A percentile compares a stretch with the other conserved stretches of the same genome.
Conservation (phyloP, 1,140 invertebrate species). For the Batillaria attramentaria region DNA sequence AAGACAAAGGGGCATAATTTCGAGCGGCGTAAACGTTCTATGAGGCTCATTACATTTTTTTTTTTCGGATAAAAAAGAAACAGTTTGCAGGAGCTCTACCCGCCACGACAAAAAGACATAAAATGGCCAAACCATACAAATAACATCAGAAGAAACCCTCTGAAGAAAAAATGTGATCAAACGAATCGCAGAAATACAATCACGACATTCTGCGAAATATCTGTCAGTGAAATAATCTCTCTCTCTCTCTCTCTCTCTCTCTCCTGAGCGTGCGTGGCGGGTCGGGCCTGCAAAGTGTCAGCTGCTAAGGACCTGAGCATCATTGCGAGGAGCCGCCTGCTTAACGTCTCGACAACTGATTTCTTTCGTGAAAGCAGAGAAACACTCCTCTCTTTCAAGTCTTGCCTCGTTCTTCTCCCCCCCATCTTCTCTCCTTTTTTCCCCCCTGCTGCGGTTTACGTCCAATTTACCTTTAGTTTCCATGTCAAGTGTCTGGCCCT, state of each 20-base stretch:
- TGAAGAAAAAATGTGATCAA: no score
- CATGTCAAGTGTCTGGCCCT: slow-evolving; percentile 10
- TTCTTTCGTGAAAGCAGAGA: slow-evolving; percentile 1
- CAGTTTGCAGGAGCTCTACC: no score
- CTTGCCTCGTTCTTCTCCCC: not conserved
- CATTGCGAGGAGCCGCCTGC: not conserved
- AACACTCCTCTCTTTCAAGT: not conserved
- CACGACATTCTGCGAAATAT: no score
- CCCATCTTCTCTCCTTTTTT: not conserved
- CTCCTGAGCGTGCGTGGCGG: not conserved
- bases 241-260: not conserved
- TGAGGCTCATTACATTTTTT: no score
- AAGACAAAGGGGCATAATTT: no score
- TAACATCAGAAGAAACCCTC: no score
- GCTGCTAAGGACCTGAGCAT: slow-evolving; percentile 7
- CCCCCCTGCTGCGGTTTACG: not conserved
- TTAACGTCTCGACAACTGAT: not conserved
- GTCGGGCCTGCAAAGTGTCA: slow-evolving; percentile 5
- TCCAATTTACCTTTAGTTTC: slow-evolving; percentile 9
- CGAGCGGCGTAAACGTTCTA: no score
- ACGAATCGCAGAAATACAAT: no score
- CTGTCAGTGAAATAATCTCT: slow-evolving; percentile 3
- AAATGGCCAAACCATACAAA: no score
- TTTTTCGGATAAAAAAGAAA: no score
- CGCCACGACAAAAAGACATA: no score